Conservation (phyloP, 2,888 invertebrate genomes). For the Phorcus lineatus region DNA sequence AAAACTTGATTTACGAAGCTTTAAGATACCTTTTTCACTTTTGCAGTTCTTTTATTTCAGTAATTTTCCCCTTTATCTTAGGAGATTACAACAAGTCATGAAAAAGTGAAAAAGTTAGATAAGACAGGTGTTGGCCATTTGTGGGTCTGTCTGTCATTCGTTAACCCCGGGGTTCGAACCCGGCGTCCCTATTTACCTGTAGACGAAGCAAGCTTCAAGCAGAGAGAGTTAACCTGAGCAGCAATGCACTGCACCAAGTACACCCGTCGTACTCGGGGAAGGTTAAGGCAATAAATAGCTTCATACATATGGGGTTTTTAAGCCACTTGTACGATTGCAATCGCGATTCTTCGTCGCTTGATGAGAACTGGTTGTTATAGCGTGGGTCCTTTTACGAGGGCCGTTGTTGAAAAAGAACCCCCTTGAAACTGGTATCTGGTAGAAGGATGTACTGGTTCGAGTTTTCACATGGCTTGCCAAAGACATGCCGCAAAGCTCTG, state of each 20-base stretch:
- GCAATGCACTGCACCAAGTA: neutral
- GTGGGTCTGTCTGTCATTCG: neutral
- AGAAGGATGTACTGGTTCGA: neutral
- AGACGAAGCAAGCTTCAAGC: neutral
- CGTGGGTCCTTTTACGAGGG: neutral
- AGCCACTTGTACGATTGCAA: conserved; percentile 8
- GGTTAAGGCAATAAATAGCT: conserved; percentile 13
- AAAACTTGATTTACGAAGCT: neutral
- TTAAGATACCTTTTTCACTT: neutral
- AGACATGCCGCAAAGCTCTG: neutral
- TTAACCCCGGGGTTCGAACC: neutral
- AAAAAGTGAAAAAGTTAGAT: neutral
- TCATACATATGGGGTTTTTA: neutral
- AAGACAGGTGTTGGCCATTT: neutral
- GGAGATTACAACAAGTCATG: neutral
- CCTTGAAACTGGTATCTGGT: neutral
- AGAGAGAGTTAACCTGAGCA: neutral
- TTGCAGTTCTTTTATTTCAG: neutral
- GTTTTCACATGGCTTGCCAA: neutral
- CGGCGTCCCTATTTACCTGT: neutral
- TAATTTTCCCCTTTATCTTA: neutral
- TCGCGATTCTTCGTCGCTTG: neutral
- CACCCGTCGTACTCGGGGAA: neutral
- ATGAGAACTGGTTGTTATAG: neutral
- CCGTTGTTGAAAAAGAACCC: conserved; percentile 2